These are phyloP conservation scores for Drosophila carrolli DNA, from an alignment of 1,140 invertebrate genomes.

Conservation along the genomic window DNA sequence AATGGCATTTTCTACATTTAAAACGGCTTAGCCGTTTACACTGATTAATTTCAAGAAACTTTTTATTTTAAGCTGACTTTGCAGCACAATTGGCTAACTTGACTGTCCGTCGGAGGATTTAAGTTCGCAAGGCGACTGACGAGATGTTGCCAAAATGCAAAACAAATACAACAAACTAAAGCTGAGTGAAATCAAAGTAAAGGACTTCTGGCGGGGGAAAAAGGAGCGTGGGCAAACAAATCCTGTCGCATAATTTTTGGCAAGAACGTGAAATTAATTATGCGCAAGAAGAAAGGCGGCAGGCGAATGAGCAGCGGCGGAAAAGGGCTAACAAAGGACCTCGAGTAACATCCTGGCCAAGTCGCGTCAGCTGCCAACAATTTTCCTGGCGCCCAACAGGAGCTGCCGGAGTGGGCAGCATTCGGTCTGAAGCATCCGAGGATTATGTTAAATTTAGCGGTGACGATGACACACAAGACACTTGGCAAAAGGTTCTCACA, in stretches of 20 bases:
- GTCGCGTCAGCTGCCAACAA: constrained; percentile 69
- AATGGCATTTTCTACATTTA: constrained; percentile 6
- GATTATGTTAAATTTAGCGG: constrained; percentile 81
- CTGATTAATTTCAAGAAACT: constrained; percentile 15
- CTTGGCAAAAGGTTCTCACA: constrained; percentile 76
- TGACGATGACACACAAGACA: constrained; percentile 73
- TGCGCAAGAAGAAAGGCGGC: constrained; percentile 65
- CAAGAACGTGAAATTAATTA: constrained; percentile 80
- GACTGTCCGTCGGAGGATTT: constrained; percentile 21
- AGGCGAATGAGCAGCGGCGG: constrained; percentile 14
- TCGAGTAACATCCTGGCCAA: constrained; percentile 40
- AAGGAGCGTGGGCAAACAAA: constrained; percentile 37
- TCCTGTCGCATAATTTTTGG: constrained; percentile 78
- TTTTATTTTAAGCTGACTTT: constrained; percentile 22
- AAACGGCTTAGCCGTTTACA: constrained; percentile 23
- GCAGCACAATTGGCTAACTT: constrained; percentile 23
- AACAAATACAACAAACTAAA: constrained; percentile 27
- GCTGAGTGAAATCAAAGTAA: constrained; percentile 54
- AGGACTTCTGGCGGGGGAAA: background rate
- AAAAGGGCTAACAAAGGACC: constrained; percentile 23
- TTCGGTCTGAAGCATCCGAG: constrained; percentile 50
- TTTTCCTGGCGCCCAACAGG: constrained; percentile 38
- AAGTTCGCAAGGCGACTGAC: constrained; percentile 10
- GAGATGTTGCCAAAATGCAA: constrained; percentile 38
- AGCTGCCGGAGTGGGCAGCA: constrained; percentile 26